These are phyloP conservation scores for Adelognathus sp. DNA, from an alignment of 2,888 invertebrate genomes.

Conservation along the genomic window DNA sequence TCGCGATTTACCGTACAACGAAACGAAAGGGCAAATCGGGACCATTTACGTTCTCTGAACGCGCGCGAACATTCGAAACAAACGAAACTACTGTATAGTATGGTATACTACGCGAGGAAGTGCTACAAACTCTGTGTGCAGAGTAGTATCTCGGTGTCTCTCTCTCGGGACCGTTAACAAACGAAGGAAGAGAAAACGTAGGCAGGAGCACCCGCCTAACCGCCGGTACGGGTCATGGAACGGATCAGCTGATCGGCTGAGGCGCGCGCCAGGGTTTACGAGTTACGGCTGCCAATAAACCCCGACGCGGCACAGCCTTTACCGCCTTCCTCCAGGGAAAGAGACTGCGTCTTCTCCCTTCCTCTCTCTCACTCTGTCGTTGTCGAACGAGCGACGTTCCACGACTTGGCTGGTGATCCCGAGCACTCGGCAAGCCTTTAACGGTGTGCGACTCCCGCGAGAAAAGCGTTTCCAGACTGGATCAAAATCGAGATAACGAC, in stretches of 20 bases:
- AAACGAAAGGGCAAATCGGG: slow-evolving; percentile 42
- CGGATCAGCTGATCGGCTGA: slow-evolving; percentile 81
- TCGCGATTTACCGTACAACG: slow-evolving; percentile 31
- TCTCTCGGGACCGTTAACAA: slow-evolving; percentile 61
- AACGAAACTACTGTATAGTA: slow-evolving; percentile 14
- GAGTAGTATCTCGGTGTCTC: too few relatives aligned
- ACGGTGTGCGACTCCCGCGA: background rate
- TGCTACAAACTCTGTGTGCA: slow-evolving; percentile 23
- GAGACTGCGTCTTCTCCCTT: slow-evolving; percentile 8
- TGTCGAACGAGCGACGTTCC: slow-evolving; percentile 78
- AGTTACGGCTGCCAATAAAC: slow-evolving; percentile 81
- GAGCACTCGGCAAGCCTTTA: slow-evolving; percentile 22
- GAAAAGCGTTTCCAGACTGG: slow-evolving; percentile 49
- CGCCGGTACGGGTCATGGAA: slow-evolving; percentile 77
- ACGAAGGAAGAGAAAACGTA: slow-evolving; percentile 61
- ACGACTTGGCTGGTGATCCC: slow-evolving; percentile 69
- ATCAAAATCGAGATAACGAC: slow-evolving; percentile 64
- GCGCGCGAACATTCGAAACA: slow-evolving; percentile 39
- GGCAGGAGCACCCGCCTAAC: too few relatives aligned
- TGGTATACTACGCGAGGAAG: slow-evolving; percentile 8
- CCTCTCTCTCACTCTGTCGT: slow-evolving; percentile 62
- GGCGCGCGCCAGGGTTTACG: slow-evolving; percentile 80
- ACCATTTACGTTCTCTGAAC: slow-evolving; percentile 2
- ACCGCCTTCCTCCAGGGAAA: slow-evolving; percentile 41
- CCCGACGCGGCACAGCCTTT: slow-evolving; percentile 71